A percentile compares a stretch with the other conserved stretches of the same genome.
phyloP scores from a whole-genome alignment of 2,797 vertebrate species.

The Parauchenoglanis punctatus region DNA sequence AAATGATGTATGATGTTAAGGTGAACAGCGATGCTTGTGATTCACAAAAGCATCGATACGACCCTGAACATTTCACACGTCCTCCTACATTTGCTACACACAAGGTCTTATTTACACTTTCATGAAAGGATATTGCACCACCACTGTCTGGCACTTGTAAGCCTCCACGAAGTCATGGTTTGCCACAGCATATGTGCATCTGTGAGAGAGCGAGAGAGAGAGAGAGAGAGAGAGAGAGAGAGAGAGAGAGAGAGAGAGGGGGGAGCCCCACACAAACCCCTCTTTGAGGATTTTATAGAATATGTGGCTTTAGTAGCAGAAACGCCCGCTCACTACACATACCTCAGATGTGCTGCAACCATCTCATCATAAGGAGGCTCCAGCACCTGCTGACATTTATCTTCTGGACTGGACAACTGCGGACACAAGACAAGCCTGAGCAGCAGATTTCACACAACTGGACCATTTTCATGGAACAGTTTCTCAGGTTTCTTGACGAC shows the following conservation, averaged over 20 bases:
- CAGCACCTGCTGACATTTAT: constrained; percentile 93
- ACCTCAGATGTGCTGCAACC: constrained; percentile 96
- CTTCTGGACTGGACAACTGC: constrained; percentile 84
- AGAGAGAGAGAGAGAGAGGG: background rate
- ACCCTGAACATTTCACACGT: background rate
- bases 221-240: background rate
- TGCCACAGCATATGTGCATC: constrained; percentile 88
- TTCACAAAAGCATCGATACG: background rate
- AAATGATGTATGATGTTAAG: constrained; percentile 86
- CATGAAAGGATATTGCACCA: constrained; percentile 95
- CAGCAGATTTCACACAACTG: background rate
- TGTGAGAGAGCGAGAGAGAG: constrained; percentile 62
- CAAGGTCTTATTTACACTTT: background rate
- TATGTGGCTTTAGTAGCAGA: background rate
- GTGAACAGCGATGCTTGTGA: constrained; percentile 49
- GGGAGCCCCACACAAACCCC: background rate
- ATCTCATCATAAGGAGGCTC: constrained; percentile 96
- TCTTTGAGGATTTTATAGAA: background rate
- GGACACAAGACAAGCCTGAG: constrained; percentile 1
- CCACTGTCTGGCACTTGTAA: constrained; percentile 94
- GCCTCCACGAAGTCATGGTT: constrained; percentile 97
- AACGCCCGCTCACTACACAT: constrained; percentile 24
- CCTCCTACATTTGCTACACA: background rate
- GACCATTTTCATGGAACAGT: background rate
- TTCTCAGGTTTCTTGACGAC: background rate